These are phyloP conservation scores for Aphrocallistes beatrix DNA, from an alignment of 37 sponge, comb jelly and placozoan species.

Conservation along the genomic window DNA sequence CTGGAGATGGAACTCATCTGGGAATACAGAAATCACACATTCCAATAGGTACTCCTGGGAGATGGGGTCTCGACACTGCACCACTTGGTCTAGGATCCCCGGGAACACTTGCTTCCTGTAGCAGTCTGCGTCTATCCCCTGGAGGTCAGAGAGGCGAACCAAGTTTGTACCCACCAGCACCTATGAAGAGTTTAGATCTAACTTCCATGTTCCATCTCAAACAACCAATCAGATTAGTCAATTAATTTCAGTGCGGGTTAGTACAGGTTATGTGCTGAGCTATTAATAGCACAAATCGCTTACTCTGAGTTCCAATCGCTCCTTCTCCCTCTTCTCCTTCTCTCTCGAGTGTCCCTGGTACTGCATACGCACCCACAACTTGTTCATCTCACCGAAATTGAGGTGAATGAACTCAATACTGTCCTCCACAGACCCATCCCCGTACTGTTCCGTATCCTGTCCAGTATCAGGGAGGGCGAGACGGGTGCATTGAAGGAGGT, in stretches of 20 bases:
- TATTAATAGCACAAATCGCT: too few relatives aligned
- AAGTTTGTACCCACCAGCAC: conserved; percentile 98
- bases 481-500: conserved; percentile 85
- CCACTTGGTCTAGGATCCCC: conserved; percentile 84
- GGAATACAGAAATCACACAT: conserved; percentile 97
- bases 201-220: too few relatives aligned
- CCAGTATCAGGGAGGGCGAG: conserved; percentile 70
- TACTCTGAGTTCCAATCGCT: conserved; percentile 68
- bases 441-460: conserved; percentile 22
- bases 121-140: conserved; percentile 47
- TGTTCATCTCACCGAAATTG: conserved; percentile 98
- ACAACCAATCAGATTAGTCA: too few relatives aligned
- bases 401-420: conserved; percentile 81
- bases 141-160: conserved; percentile 82
- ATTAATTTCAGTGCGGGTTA: too few relatives aligned
- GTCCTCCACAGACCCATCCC: conserved; percentile 73
- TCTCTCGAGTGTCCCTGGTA: conserved; percentile 98
- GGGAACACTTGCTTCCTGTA: conserved; percentile 74
- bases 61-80: conserved; percentile 86
- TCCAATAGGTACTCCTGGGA: conserved; percentile 99
- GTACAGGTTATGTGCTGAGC: too few relatives aligned
- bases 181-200: conserved; percentile 18
- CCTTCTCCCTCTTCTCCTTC: conserved; percentile 86
- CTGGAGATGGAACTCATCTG: conserved; percentile 93
- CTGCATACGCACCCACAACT: conserved; percentile 99